Conservation (phyloP, 1,140 invertebrate species). For the Drosophila equinoxialis region DNA sequence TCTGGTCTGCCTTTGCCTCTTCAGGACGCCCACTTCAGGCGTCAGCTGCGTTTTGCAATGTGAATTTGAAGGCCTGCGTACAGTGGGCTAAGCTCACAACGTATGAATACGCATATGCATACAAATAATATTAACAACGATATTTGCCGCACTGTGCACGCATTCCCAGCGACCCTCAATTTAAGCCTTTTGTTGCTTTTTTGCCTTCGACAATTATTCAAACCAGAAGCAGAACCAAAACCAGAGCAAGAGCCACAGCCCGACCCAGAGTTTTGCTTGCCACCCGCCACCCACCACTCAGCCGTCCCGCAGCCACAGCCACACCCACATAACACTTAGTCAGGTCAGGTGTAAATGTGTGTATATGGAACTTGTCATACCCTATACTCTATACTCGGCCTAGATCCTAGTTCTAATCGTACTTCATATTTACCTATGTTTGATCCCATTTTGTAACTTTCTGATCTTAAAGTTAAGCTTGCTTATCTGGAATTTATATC, state of each 20-base stretch:
- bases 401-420: too few species aligned
- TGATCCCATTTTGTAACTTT: too few species aligned
- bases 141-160: slow-evolving; percentile 7
- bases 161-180: neutral
- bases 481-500: too few species aligned
- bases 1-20: slow-evolving; percentile 13
- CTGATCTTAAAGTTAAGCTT: too few species aligned
- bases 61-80: slow-evolving; percentile 26
- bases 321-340: slow-evolving; percentile 1
- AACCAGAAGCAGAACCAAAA: slow-evolving; percentile 21
- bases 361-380: slow-evolving; percentile 2
- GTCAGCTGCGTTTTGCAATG: slow-evolving; percentile 47
- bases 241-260: neutral
- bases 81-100: slow-evolving; percentile 2
- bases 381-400: neutral
- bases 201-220: slow-evolving; percentile 57
- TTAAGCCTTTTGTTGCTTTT: slow-evolving; percentile 11
- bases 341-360: neutral
- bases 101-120: too few species aligned
- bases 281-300: neutral
- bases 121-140: too few species aligned
- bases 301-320: too few species aligned
- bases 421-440: too few species aligned
- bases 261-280: neutral
- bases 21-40: slow-evolving; percentile 32